phyloP scores from a whole-genome alignment of 2,113 vertebrate genomes.

The Nannospalax galili region DNA sequence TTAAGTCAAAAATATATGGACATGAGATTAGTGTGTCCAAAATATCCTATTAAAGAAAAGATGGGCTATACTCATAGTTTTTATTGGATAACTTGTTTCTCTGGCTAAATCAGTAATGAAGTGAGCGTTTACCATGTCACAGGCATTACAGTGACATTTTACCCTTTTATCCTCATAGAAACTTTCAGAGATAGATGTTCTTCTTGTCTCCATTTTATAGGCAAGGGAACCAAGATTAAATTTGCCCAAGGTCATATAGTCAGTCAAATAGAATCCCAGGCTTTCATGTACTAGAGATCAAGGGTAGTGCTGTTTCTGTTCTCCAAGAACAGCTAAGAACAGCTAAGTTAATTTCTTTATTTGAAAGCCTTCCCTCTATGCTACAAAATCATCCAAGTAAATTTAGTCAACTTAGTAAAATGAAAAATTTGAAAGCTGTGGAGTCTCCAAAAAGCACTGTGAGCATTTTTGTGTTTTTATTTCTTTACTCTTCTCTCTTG shows the following conservation, averaged over 20 bases:
- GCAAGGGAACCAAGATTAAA: neutral
- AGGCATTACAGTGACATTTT: neutral
- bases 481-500: neutral
- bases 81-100: slow-evolving; percentile 22
- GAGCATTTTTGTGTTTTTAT: neutral
- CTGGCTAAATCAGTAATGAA: slow-evolving; percentile 4
- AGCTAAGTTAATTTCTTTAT: neutral
- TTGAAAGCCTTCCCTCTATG: neutral
- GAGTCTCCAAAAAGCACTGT: neutral
- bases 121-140: neutral
- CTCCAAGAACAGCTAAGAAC: no score
- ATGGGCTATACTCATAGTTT: neutral
- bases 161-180: neutral
- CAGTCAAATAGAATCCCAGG: neutral
- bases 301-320: neutral
- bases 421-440: neutral
- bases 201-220: neutral
- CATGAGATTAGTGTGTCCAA: slow-evolving; percentile 4
- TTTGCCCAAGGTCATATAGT: neutral
- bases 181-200: neutral
- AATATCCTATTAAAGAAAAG: slow-evolving; percentile 2
- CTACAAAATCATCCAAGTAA: neutral
- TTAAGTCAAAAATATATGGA: neutral
- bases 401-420: neutral
- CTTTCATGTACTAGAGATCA: neutral